phyloP scores from a whole-genome alignment of 2,888 invertebrate genomes.

The Perizoma affinitatum region DNA sequence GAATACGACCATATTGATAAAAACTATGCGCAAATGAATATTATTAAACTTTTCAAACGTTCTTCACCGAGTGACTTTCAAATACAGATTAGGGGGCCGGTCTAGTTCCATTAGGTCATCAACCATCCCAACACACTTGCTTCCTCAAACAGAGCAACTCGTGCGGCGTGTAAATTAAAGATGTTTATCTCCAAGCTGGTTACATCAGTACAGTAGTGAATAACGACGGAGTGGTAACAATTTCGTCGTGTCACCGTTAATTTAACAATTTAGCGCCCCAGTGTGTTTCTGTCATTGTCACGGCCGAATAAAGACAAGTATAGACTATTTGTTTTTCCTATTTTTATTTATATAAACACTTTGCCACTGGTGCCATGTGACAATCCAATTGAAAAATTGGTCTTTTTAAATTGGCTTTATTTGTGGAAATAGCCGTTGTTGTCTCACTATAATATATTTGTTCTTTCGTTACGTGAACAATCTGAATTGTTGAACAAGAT shows the following conservation, averaged over 20 bases:
- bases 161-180: conserved; percentile 32
- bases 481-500: too few relatives aligned
- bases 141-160: conserved; percentile 29
- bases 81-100: not conserved
- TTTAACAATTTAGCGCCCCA: conserved; percentile 49
- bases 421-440: conserved; percentile 1
- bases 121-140: conserved; percentile 26
- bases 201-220: conserved; percentile 29
- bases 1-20: too few relatives aligned
- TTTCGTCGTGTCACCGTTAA: conserved; percentile 43
- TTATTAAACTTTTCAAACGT: too few relatives aligned
- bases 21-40: too few relatives aligned
- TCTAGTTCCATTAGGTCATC: conserved; percentile 30
- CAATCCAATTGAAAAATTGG: conserved; percentile 20
- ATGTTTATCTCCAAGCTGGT: conserved; percentile 33
- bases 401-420: conserved; percentile 7
- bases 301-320: conserved; percentile 39
- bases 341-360: conserved; percentile 12
- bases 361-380: conserved; percentile 1
- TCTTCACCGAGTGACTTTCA: too few relatives aligned
- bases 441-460: not conserved
- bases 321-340: conserved; percentile 37
- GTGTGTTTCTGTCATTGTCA: conserved; percentile 59
- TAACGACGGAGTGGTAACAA: conserved; percentile 36
- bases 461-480: too few relatives aligned